Evolutionary conservation across 1,140 invertebrate genomes (phyloP).

Genomic region (Aleiodes sp.): DNA sequence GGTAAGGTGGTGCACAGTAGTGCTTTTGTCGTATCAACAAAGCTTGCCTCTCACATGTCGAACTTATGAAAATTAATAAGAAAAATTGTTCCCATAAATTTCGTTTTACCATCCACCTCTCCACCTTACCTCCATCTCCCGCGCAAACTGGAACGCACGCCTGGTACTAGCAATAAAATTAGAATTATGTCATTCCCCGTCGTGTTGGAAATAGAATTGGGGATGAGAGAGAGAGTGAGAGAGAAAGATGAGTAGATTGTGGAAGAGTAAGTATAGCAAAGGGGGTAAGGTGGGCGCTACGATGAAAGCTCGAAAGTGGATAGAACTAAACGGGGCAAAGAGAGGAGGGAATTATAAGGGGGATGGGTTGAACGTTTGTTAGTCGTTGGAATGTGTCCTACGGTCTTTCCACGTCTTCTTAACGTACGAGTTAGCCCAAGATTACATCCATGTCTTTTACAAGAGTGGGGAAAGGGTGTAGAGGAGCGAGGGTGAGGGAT

Average conservation of each 20-base stretch:
- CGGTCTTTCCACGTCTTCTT: constrained; percentile 44
- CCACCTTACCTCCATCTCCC: no score
- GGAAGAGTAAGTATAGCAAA: not conserved
- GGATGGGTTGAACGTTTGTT: constrained; percentile 54
- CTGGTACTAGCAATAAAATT: constrained; percentile 62
- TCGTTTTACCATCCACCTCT: no score
- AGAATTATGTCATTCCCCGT: constrained; percentile 58
- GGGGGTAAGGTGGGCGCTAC: constrained; percentile 6
- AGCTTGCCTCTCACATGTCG: constrained; percentile 54
- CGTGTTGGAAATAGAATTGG: not conserved
- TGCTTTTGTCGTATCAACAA: not conserved
- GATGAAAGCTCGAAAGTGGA: constrained; percentile 3
- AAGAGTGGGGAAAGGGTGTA: constrained; percentile 7
- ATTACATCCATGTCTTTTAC: constrained; percentile 61
- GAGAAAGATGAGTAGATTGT: not conserved
- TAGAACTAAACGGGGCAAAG: not conserved
- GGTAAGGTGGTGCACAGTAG: not conserved
- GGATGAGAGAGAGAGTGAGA: not conserved
- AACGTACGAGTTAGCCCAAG: constrained; percentile 63
- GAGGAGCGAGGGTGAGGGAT: not conserved
- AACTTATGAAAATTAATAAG: constrained; percentile 68
- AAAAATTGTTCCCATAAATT: constrained; percentile 67
- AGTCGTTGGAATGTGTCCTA: constrained; percentile 60
- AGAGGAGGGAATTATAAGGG: not conserved
- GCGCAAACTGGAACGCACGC: constrained; percentile 41